phyloP scores from a whole-genome alignment of 2,797 vertebrate species.

The Squalus acanthias region DNA sequence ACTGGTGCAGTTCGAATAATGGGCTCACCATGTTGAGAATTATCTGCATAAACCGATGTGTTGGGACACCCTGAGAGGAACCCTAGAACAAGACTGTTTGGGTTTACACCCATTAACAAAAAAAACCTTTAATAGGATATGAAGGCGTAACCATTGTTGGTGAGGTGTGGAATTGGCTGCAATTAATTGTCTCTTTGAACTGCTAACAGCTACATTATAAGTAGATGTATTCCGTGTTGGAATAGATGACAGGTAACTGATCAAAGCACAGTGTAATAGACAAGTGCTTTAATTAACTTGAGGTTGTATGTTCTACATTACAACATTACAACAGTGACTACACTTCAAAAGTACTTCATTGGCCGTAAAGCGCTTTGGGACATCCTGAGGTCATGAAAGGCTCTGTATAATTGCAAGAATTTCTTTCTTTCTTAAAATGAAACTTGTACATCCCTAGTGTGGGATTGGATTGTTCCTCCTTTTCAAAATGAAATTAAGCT shows the following conservation, averaged over 20 bases:
- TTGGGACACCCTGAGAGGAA: background rate
- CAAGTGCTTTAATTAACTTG: background rate
- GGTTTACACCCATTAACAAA: background rate
- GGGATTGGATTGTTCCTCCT: background rate
- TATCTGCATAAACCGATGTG: no score
- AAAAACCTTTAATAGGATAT: no score
- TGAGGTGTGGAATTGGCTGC: background rate
- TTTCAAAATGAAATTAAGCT: background rate
- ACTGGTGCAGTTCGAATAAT: no score
- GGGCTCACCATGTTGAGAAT: no score
- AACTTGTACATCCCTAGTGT: background rate
- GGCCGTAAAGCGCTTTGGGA: no score
- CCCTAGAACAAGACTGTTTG: background rate
- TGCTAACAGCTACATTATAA: background rate
- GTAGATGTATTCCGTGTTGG: background rate
- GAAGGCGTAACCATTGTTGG: no score
- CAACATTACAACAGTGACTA: no score
- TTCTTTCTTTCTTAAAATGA: background rate
- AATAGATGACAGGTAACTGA: background rate
- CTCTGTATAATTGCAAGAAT: no score
- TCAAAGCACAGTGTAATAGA: background rate
- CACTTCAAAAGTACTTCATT: no score
- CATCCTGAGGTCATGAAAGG: no score
- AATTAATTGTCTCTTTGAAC: background rate
- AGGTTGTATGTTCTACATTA: background rate